Conservation (phyloP, 2,113 vertebrate species). For the Gasterosteus nipponicus region DNA sequence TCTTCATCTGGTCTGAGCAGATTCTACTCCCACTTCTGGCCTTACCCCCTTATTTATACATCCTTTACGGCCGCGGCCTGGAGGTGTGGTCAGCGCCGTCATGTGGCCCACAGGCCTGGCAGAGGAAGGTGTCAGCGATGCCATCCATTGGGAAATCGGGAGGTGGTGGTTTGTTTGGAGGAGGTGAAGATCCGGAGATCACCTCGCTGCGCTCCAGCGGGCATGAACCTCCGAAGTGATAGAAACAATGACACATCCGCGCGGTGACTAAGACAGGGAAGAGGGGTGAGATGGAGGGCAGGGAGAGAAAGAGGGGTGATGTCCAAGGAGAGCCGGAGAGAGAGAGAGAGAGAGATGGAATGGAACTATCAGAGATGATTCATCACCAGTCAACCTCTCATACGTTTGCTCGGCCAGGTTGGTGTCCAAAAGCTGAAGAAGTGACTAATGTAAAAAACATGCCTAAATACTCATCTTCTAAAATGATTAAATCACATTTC, state of each 20-base stretch:
- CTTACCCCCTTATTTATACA: slow-evolving; percentile 77
- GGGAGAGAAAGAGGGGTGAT: slow-evolving; percentile 44
- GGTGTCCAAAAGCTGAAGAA: slow-evolving; percentile 15
- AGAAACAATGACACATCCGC: slow-evolving; percentile 84
- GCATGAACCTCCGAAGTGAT: slow-evolving; percentile 79
- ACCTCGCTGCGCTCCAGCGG: slow-evolving; percentile 74
- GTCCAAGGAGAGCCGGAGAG: slow-evolving; percentile 42
- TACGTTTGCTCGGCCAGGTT: slow-evolving; percentile 8
- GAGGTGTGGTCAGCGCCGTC: slow-evolving; percentile 64
- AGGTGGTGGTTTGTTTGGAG: slow-evolving; percentile 45
- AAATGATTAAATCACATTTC: background rate
- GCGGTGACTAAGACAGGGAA: slow-evolving; percentile 79
- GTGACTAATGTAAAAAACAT: slow-evolving; percentile 19
- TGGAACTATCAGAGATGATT: slow-evolving; percentile 58
- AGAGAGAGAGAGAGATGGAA: slow-evolving; percentile 23
- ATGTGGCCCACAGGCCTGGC: slow-evolving; percentile 53
- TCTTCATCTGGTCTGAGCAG: slow-evolving; percentile 72
- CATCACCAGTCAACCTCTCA: slow-evolving; percentile 40
- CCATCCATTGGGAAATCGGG: slow-evolving; percentile 59
- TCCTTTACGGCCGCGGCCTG: slow-evolving; percentile 52
- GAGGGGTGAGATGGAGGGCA: slow-evolving; percentile 67
- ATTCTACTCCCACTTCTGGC: slow-evolving; percentile 43
- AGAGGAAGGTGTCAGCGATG: slow-evolving; percentile 53
- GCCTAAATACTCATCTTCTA: background rate
- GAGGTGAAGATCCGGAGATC: slow-evolving; percentile 66